These are phyloP conservation scores for Gonioctena quinquepunctata DNA, from an alignment of 1,140 invertebrate genomes.

Conservation along the genomic window DNA sequence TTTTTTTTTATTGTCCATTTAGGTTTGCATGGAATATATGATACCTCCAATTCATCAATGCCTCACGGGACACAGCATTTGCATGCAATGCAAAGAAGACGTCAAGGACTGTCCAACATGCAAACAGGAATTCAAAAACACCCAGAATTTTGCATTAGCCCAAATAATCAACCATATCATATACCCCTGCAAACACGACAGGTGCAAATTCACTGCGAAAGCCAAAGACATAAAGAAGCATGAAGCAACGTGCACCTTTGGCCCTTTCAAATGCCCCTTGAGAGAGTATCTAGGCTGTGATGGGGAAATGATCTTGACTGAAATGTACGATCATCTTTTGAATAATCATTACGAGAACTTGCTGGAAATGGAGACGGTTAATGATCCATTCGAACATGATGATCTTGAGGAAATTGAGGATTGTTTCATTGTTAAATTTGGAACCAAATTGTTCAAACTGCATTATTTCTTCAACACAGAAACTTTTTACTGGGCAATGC, in stretches of 20 bases:
- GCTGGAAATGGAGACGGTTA: slow-evolving; percentile 23
- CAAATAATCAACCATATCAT: slow-evolving; percentile 53
- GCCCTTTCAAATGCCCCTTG: slow-evolving; percentile 26
- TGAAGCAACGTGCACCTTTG: slow-evolving; percentile 27
- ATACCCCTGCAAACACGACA: slow-evolving; percentile 30
- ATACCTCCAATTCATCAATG: slow-evolving; percentile 75
- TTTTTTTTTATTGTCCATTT: too few relatives aligned
- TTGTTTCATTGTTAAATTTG: slow-evolving; percentile 18
- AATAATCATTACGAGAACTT: slow-evolving; percentile 27
- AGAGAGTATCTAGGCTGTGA: slow-evolving; percentile 22
- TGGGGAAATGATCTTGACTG: not conserved
- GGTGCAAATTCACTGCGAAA: slow-evolving; percentile 20
- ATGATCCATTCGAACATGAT: slow-evolving; percentile 20
- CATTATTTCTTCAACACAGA: slow-evolving; percentile 15
- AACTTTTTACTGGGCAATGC: slow-evolving; percentile 18
- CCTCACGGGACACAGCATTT: slow-evolving; percentile 77
- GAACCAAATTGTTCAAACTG: slow-evolving; percentile 21
- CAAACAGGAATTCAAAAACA: slow-evolving; percentile 68
- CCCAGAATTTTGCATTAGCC: slow-evolving; percentile 76
- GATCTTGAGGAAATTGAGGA: slow-evolving; percentile 11
- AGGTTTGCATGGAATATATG: slow-evolving; percentile 73
- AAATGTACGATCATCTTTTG: slow-evolving; percentile 25
- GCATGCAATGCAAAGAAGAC: slow-evolving; percentile 69
- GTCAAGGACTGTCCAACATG: slow-evolving; percentile 74
- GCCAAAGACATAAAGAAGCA: slow-evolving; percentile 26